These are phyloP conservation scores for Drosophila buzzatii DNA, from an alignment of 2,888 invertebrate genomes.

Conservation along the genomic window DNA sequence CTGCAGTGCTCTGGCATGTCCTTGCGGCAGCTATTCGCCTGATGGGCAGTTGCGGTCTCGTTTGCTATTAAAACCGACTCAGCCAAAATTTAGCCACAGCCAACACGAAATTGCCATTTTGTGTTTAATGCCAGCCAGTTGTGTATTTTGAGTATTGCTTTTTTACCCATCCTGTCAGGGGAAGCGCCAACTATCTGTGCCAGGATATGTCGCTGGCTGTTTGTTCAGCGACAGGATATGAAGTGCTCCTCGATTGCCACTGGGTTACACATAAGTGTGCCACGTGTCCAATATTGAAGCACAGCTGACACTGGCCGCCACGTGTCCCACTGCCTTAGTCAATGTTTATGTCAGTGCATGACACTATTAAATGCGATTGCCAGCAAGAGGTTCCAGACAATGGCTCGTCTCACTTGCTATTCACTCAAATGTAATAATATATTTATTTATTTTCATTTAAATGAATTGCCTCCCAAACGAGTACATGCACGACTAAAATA, in stretches of 20 bases:
- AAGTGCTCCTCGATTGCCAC: constrained; percentile 65
- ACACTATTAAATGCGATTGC: constrained; percentile 30
- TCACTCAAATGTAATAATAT: background rate
- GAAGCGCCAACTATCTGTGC: constrained; percentile 46
- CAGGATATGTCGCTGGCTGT: constrained; percentile 58
- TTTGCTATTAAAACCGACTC: constrained; percentile 56
- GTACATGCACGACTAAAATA: background rate
- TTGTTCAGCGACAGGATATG: constrained; percentile 73
- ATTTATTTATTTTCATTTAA: background rate
- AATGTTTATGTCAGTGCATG: constrained; percentile 34
- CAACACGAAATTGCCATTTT: constrained; percentile 73
- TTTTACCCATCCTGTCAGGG: constrained; percentile 17
- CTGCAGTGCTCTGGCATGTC: constrained; percentile 54
- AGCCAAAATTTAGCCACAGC: constrained; percentile 46
- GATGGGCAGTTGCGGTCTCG: constrained; percentile 60
- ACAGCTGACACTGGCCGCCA: background rate
- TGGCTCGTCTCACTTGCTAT: constrained; percentile 12
- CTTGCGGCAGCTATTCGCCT: constrained; percentile 51
- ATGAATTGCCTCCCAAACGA: background rate
- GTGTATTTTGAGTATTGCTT: constrained; percentile 49
- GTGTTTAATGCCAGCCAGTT: constrained; percentile 70
- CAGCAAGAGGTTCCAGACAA: constrained; percentile 10
- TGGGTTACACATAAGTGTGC: constrained; percentile 55
- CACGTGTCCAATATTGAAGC: constrained; percentile 52
- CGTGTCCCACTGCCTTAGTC: constrained; percentile 17